Evolutionary conservation across 1,140 invertebrate genomes (phyloP).

Genomic region (Temnothorax nylanderi): DNA sequence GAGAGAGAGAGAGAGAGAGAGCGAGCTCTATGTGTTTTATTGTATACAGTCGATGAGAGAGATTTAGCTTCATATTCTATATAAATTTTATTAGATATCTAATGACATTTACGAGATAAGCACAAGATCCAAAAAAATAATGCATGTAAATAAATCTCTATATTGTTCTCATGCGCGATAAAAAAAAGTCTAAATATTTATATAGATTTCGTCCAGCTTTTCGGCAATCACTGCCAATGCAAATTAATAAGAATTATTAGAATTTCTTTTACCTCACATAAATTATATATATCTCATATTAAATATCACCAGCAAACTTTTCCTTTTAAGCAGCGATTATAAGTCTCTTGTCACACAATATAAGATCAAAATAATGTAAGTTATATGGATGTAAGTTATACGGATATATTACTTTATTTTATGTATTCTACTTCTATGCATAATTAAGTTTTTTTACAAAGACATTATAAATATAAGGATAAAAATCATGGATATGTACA

Average conservation of each 20-base stretch:
- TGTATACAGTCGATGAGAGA: background rate
- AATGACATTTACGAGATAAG: constrained; percentile 1
- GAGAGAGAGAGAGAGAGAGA: background rate
- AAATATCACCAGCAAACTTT: background rate
- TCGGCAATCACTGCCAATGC: background rate
- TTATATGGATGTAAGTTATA: background rate
- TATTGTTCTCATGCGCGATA: constrained; percentile 20
- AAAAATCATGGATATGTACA: background rate
- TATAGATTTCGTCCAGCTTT: background rate
- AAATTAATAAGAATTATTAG: constrained; percentile 18
- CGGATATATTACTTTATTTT: background rate
- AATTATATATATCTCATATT: constrained; percentile 12
- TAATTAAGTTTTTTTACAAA: constrained; percentile 4
- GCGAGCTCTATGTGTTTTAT: background rate
- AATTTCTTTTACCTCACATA: constrained; percentile 13
- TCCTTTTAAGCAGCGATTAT: background rate
- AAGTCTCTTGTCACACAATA: background rate
- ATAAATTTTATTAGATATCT: background rate
- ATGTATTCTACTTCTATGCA: background rate
- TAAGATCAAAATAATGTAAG: constrained; percentile 1
- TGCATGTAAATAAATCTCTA: constrained; percentile 38
- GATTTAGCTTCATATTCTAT: constrained; percentile 14
- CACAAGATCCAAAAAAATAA: constrained; percentile 20
- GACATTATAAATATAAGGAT: background rate
- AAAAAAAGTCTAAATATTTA: constrained; percentile 5